Percentiles rank a stretch among this genome's conserved stretches.
These are phyloP conservation scores for Climacteris rufus DNA, from an alignment of 2,113 vertebrate genomes.

Conservation along the genomic window DNA sequence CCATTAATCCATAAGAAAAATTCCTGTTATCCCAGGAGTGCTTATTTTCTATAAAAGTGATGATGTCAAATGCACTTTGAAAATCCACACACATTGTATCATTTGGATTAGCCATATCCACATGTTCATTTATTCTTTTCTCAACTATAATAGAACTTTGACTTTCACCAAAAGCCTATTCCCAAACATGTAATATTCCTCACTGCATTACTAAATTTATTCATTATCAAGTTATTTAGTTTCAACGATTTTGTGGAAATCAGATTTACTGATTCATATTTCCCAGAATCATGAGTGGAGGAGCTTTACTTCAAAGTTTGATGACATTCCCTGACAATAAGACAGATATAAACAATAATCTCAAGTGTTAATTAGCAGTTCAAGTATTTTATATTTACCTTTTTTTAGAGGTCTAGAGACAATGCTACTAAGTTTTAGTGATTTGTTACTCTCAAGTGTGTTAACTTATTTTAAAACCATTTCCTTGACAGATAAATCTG, in stretches of 20 bases:
- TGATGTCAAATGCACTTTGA: background rate
- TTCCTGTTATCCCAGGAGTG: background rate
- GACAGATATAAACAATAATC: background rate
- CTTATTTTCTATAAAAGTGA: background rate
- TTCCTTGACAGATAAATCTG: background rate
- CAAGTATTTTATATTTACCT: background rate
- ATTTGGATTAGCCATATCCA: background rate
- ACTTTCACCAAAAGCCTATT: background rate
- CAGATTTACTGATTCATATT: background rate
- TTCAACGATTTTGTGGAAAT: background rate
- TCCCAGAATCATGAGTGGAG: background rate
- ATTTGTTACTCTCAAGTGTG: background rate
- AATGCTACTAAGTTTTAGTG: background rate
- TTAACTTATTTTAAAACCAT: background rate
- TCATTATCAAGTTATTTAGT: background rate
- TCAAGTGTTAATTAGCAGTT: background rate
- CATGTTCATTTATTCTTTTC: background rate
- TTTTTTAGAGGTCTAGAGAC: background rate
- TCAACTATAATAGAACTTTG: background rate
- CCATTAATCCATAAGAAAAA: conserved; percentile 24
- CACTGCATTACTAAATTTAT: background rate
- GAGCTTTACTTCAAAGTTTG: background rate
- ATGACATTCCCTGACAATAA: background rate
- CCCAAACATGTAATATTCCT: background rate
- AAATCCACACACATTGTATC: background rate